Evolutionary conservation across 2,113 vertebrate species (phyloP).

Genomic region (Eretmochelys imbricata): DNA sequence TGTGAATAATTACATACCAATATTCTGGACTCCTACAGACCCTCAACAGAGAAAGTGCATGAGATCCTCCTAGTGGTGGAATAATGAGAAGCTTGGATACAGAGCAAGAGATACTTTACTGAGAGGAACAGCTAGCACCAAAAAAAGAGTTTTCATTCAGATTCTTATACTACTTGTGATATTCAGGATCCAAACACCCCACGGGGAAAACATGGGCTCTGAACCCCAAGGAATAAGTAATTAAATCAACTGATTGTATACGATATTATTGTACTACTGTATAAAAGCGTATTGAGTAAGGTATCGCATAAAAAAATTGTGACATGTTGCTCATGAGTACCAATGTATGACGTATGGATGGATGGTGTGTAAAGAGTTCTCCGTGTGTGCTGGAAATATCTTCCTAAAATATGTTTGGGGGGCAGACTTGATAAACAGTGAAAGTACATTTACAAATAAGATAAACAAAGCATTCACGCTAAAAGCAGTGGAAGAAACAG

Average conservation of each 20-base stretch:
- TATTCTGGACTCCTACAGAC: neutral
- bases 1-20: neutral
- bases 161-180: neutral
- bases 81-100: neutral
- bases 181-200: neutral
- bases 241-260: neutral
- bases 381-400: neutral
- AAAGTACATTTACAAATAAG: neutral
- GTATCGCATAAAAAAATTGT: neutral
- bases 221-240: neutral
- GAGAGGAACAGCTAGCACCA: neutral
- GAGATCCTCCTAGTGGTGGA: slow-evolving; percentile 68
- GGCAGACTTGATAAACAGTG: neutral
- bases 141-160: neutral
- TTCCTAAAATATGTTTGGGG: neutral
- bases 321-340: neutral
- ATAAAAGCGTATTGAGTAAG: neutral
- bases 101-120: neutral
- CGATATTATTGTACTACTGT: neutral
- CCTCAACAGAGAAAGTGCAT: neutral
- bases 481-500: neutral
- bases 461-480: neutral
- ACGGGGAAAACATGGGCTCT: neutral
- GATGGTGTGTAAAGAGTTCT: neutral
- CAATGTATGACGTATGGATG: neutral